phyloP scores from a whole-genome alignment of 2,888 invertebrate genomes.

The Aleiodes testaceus region DNA sequence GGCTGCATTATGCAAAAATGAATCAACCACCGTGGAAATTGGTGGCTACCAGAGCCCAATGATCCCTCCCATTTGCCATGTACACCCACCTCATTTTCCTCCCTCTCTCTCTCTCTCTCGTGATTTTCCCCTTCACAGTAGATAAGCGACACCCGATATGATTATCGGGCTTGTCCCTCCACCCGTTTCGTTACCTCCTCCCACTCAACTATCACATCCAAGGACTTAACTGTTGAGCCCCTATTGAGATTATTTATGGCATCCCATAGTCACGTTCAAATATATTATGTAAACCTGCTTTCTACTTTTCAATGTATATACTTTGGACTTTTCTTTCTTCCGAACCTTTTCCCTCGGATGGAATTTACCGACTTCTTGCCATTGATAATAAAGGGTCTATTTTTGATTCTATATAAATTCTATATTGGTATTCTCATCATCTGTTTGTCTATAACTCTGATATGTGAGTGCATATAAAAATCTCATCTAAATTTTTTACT shows the following conservation, averaged over 20 bases:
- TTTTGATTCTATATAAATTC: neutral
- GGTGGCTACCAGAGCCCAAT: conserved; percentile 55
- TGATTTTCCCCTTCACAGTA: conserved; percentile 1
- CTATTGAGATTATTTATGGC: conserved; percentile 26
- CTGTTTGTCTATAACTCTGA: conserved; percentile 10
- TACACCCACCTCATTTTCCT: conserved; percentile 9
- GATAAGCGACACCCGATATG: conserved; percentile 44
- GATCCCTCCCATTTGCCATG: conserved; percentile 16
- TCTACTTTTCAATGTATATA: conserved; percentile 1
- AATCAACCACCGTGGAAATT: conserved; percentile 58
- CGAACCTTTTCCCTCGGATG: too few relatives aligned
- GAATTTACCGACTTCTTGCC: too few relatives aligned
- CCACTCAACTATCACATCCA: conserved; percentile 18
- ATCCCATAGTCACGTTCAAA: conserved; percentile 11
- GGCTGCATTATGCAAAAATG: conserved; percentile 67
- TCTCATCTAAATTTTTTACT: conserved; percentile 9
- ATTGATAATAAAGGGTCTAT: neutral
- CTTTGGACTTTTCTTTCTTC: neutral
- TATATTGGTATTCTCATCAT: conserved; percentile 19
- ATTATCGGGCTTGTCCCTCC: conserved; percentile 39
- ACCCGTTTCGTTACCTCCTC: neutral
- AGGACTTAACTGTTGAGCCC: conserved; percentile 24
- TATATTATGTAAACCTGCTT: neutral
- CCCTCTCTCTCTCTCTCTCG: neutral
- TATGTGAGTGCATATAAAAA: conserved; percentile 13